Evolutionary conservation across 2,113 vertebrate genomes (phyloP), one percentile per base, ranked within the genome.

Genomic region (Nyctibius bracteatus): DNA sequence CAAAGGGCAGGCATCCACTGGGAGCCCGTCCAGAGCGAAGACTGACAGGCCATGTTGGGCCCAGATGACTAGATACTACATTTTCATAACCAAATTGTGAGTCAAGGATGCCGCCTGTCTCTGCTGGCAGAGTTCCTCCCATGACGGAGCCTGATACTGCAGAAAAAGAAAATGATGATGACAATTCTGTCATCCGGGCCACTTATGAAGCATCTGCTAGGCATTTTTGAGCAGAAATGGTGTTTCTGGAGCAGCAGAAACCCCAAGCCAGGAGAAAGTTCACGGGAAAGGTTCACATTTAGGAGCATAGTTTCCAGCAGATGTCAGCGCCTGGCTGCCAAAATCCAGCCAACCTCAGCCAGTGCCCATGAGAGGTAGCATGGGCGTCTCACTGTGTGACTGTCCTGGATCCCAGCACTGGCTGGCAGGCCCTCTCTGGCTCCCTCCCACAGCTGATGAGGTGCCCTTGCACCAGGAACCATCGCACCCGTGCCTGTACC

Each of bases 401-500:
- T 8, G 1, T 2, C 16, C 10, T 27, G 1, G 2, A 27, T 12
- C 7, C 44, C 57, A 35, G n/a, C 3, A 14, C 6, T 33, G 49
- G 21, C 57, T 55, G 43, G 25, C 24, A 55, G 82, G 15, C 5
- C 7, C 10, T 18, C 37, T 47, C 14, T 3, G 2, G 23, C 28
- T 52, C 46, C 18, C 7, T 65, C 4, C 23, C 15, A 12, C 7
- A 5, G 20, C 47, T 31, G 52, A 16, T 0, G 2, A 1, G 2
- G 18, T 33, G 49, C 35, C 49, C 41, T 58, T 55, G 46, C 30
- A 68, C 24, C 37, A 46, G 35, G 17, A 86, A 12, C 15, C 13
- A 9, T 13, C 0, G 0, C 47, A 59, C 18, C 14, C 20, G 1
- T 21, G 22, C 18, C 43, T 9, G 27, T 23, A 12, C 12, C 7